phyloP scores from a whole-genome alignment of 2,888 invertebrate genomes.

The Brassicogethes aeneus region DNA sequence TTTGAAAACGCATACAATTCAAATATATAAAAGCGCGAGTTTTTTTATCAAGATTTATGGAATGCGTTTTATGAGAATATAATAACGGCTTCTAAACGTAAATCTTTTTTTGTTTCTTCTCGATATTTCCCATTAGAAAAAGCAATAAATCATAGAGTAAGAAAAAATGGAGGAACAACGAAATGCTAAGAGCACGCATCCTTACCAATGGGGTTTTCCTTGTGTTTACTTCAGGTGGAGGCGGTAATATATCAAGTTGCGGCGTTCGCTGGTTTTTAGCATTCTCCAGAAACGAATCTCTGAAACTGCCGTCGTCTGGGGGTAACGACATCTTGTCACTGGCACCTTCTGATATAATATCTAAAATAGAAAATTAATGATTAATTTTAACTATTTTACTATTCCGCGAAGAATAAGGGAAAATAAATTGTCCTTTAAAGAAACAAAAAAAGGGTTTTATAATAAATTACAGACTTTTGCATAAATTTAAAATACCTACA shows the following conservation, averaged over 20 bases:
- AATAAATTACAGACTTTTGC: no score
- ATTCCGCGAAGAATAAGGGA: no score
- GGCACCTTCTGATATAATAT: constrained; percentile 33
- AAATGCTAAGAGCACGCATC: not conserved
- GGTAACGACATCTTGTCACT: constrained; percentile 37
- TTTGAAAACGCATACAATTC: no score
- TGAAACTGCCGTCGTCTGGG: constrained; percentile 36
- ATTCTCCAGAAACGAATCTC: constrained; percentile 30
- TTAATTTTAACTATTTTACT: no score
- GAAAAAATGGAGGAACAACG: not conserved
- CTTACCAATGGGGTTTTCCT: constrained; percentile 34
- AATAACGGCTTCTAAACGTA: no score
- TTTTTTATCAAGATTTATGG: no score
- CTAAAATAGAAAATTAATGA: constrained; percentile 24
- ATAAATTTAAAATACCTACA: no score
- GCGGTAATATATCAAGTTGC: constrained; percentile 45
- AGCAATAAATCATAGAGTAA: not conserved
- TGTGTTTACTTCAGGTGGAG: constrained; percentile 23
- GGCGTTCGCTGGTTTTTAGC: constrained; percentile 37
- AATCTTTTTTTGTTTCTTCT: no score
- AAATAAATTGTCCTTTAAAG: constrained; percentile 11
- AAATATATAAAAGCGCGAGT: no score
- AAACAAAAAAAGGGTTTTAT: constrained; percentile 9
- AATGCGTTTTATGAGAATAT: no score
- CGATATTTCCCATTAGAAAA: not conserved